Conservation (phyloP, 53 echinoderm and acorn worm species). For the Paracentrotus lividus region DNA sequence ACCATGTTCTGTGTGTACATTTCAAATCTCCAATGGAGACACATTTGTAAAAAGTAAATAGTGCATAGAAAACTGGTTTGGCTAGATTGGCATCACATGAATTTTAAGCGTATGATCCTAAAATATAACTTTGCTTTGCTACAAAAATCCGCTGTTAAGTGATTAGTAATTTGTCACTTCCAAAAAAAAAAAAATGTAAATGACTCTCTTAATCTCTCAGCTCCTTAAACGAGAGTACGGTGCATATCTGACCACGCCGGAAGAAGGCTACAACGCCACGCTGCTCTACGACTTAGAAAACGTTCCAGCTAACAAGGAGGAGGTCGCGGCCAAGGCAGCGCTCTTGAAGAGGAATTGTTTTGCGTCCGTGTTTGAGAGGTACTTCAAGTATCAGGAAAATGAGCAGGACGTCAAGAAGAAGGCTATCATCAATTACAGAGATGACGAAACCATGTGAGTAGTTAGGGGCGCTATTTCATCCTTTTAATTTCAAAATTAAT, state of each 20-base stretch:
- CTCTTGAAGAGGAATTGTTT: conserved; percentile 97
- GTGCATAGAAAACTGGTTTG: too few relatives aligned
- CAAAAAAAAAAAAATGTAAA: too few relatives aligned
- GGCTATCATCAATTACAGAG: conserved; percentile 95
- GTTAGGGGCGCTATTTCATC: too few relatives aligned
- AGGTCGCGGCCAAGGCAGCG: conserved; percentile 79
- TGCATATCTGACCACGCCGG: conserved; percentile 71
- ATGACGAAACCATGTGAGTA: conserved; percentile 98
- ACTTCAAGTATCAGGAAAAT: conserved; percentile 89
- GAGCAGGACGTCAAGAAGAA: conserved; percentile 76
- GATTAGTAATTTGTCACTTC: too few relatives aligned
- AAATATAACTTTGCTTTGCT: too few relatives aligned
- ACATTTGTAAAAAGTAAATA: too few relatives aligned
- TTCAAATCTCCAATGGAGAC: too few relatives aligned
- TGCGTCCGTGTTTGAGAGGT: conserved; percentile 95
- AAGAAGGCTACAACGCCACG: conserved; percentile 72
- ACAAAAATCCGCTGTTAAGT: too few relatives aligned
- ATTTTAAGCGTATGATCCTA: too few relatives aligned
- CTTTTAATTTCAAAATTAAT: too few relatives aligned
- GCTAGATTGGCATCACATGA: too few relatives aligned
- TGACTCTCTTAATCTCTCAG: conserved; percentile 49
- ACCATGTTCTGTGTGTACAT: too few relatives aligned
- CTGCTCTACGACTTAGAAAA: conserved; percentile 81
- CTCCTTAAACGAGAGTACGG: conserved; percentile 87
- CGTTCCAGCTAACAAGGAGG: conserved; percentile 76